Percentiles rank a stretch among this genome's conserved stretches.
Conservation (phyloP, 1,140 invertebrate genomes). For the Doryteuthis pealeii region DNA sequence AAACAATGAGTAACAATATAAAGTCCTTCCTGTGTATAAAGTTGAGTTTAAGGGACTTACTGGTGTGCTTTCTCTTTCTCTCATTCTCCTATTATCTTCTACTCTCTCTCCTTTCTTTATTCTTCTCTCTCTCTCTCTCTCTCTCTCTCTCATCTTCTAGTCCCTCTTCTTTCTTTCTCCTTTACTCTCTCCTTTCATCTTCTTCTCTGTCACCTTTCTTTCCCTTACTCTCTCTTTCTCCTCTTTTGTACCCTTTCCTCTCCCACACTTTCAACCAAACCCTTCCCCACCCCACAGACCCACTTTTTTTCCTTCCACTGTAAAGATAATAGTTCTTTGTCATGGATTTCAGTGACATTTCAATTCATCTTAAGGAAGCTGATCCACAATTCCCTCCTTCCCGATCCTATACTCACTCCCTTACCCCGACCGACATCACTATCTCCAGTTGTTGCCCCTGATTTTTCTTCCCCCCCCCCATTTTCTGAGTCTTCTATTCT, state of each 20-base stretch:
- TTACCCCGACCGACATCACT: background rate
- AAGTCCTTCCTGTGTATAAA: too few relatives aligned
- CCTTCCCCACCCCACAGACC: too few relatives aligned
- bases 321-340: too few relatives aligned
- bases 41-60: too few relatives aligned
- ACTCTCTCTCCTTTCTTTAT: slow-evolving; percentile 13
- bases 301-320: too few relatives aligned
- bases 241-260: background rate
- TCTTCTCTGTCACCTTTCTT: slow-evolving; percentile 6
- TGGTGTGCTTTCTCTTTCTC: background rate
- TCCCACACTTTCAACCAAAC: background rate
- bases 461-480: slow-evolving; percentile 2
- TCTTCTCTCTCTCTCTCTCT: slow-evolving; percentile 13
- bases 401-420: too few relatives aligned
- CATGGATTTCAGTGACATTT: too few relatives aligned
- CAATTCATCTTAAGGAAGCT: too few relatives aligned
- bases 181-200: slow-evolving; percentile 4
- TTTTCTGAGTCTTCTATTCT: slow-evolving; percentile 7
- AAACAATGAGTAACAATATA: too few relatives aligned
- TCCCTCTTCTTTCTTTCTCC: slow-evolving; percentile 7
- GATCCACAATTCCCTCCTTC: too few relatives aligned
- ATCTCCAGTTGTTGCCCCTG: background rate
- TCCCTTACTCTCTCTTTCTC: slow-evolving; percentile 1
- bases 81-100: slow-evolving; percentile 2
- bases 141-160: slow-evolving; percentile 11